Evolutionary conservation across 2,888 invertebrate species (phyloP), one percentile per base, ranked within the genome.

Genomic region (Resseliella maxima): DNA sequence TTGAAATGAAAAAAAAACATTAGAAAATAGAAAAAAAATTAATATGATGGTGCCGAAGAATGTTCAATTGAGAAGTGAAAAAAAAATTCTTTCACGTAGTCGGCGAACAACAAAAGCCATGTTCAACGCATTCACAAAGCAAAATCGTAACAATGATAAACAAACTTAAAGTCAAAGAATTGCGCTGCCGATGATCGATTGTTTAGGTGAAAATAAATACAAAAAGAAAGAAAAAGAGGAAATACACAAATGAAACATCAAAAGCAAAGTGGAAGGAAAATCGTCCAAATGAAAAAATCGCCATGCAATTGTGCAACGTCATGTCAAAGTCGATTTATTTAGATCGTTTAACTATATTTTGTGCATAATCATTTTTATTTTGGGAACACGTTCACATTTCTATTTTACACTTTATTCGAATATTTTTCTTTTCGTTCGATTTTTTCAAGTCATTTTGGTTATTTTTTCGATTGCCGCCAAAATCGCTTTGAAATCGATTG

Each of bases 121-220:
- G 72, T 12, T n/a, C n/a, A 72, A 31, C n/a, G 15, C 31, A 31
- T 27, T 31, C 0, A 18, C n/a, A 24, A 59, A 59, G n/a, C 24
- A 72, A 72, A 72, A 72, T 72, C 72, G 72, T 72, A 72, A 72
- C 72, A 72, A 72, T 72, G 72, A 72, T 72, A 72, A 72, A 72
- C 72, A 72, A 72, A 72, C 72, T 27, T 15, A 31, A 24, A 24
- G 24, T 3, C 31, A 72, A 72, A 72, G 72, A 72, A 72, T 72
- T 72, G 72, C 72, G 72, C 72, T 72, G 72, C 59, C 59, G 59
- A 50, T 50, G 59, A 24, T 59, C 59, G n/a, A 59, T 59, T 3
- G 3, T 59, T 24, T 3, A 2, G n/a, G 41, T 41, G 41, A 41
- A 12, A 8, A 12, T 6, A 24, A n/a, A 10, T 24, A 24, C 1